Evolutionary conservation across 2,888 invertebrate species (phyloP).

Genomic region (Escarpia spicata): DNA sequence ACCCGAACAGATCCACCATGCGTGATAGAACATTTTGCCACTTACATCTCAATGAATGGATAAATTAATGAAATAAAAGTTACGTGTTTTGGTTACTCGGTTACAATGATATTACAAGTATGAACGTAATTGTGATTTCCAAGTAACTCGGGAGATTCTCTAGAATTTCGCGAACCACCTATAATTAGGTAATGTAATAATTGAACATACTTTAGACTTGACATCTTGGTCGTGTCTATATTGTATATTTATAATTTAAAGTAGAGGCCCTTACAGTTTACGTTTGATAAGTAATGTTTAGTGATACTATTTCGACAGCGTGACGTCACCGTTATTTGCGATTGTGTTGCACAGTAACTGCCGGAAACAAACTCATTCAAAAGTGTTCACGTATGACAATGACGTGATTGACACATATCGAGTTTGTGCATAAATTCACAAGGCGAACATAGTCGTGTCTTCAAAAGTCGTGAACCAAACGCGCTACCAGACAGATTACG

Average conservation of each 20-base stretch:
- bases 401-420: neutral
- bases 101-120: too few species aligned
- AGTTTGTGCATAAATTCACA: constrained; percentile 3
- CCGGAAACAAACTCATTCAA: neutral
- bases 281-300: neutral
- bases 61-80: too few species aligned
- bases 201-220: too few species aligned
- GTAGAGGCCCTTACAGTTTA: neutral
- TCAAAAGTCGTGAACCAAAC: neutral
- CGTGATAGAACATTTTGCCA: too few species aligned
- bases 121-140: too few species aligned
- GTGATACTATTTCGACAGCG: neutral
- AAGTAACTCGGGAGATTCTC: too few species aligned
- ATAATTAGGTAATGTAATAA: too few species aligned
- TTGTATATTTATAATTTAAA: neutral
- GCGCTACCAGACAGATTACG: too few species aligned
- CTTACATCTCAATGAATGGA: too few species aligned
- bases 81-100: too few species aligned
- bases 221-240: neutral
- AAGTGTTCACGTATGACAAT: neutral
- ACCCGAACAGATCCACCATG: too few species aligned
- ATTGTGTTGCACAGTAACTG: neutral
- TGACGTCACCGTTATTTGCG: neutral
- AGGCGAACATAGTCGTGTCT: neutral
- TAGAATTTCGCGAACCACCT: too few species aligned